Evolutionary conservation across 2,797 vertebrate genomes (phyloP).

Genomic region (Peromyscus eremicus): DNA sequence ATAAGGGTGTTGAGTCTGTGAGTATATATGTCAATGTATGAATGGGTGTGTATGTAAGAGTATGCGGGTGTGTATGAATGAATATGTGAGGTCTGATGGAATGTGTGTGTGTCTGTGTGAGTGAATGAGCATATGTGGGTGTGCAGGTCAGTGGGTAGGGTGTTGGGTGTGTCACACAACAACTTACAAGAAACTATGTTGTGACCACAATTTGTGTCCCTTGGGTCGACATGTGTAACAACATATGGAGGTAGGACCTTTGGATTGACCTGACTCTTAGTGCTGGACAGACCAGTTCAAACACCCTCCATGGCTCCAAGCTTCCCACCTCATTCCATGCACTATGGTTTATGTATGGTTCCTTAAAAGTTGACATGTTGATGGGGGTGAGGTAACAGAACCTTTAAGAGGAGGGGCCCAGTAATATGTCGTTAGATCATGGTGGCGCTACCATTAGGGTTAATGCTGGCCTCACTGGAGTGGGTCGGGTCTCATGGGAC

Average conservation of each 20-base stretch:
- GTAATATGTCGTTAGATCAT: no score
- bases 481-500: background rate
- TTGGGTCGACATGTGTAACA: background rate
- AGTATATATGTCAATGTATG: background rate
- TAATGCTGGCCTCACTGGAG: background rate
- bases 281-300: background rate
- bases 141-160: background rate
- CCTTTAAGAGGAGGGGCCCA: background rate
- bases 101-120: background rate
- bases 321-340: no score
- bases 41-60: no score
- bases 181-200: background rate
- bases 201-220: background rate
- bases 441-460: background rate
- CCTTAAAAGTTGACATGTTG: background rate
- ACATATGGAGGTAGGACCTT: background rate
- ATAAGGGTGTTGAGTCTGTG: background rate
- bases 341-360: background rate
- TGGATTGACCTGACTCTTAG: background rate
- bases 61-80: background rate
- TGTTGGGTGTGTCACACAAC: background rate
- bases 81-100: background rate
- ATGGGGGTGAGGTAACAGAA: background rate
- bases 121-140: no score
- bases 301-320: accelerated